Evolutionary conservation across 2,113 vertebrate species (phyloP).

Genomic region (Gila orcuttii): DNA sequence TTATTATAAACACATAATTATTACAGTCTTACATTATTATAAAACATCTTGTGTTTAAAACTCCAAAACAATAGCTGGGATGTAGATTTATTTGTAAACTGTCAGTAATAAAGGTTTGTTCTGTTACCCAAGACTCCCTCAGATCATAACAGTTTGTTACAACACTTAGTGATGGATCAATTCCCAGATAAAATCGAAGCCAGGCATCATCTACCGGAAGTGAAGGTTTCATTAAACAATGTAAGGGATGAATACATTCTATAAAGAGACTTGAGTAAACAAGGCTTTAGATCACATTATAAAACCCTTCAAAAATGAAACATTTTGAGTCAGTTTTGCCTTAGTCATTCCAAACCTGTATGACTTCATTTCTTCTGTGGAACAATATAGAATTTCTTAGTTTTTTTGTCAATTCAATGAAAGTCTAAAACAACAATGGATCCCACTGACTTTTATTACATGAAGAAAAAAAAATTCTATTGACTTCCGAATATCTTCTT

Average conservation of each 20-base stretch:
- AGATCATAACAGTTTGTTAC: neutral
- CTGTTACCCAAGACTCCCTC: neutral
- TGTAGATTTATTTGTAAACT: neutral
- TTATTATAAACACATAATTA: too few relatives aligned
- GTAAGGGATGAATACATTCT: neutral
- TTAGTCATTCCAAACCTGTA: neutral
- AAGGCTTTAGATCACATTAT: constrained; percentile 25
- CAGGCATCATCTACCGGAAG: neutral
- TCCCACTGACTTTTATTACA: too few relatives aligned
- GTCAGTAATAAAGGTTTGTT: neutral
- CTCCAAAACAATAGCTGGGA: too few relatives aligned
- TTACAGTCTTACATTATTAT: too few relatives aligned
- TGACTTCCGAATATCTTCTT: too few relatives aligned
- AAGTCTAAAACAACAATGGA: neutral
- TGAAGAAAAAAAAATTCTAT: too few relatives aligned
- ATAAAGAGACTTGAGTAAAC: constrained; percentile 15
- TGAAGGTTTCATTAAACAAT: constrained; percentile 13
- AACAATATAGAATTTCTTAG: too few relatives aligned
- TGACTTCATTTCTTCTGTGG: neutral
- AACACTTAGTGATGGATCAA: too few relatives aligned
- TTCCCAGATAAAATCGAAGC: too few relatives aligned
- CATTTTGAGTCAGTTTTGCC: neutral
- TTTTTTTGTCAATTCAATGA: neutral
- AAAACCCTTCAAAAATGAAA: neutral
- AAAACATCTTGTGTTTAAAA: too few relatives aligned